Evolutionary conservation across 2,797 vertebrate species (phyloP).

Genomic region (Basileuterus tristriatus): DNA sequence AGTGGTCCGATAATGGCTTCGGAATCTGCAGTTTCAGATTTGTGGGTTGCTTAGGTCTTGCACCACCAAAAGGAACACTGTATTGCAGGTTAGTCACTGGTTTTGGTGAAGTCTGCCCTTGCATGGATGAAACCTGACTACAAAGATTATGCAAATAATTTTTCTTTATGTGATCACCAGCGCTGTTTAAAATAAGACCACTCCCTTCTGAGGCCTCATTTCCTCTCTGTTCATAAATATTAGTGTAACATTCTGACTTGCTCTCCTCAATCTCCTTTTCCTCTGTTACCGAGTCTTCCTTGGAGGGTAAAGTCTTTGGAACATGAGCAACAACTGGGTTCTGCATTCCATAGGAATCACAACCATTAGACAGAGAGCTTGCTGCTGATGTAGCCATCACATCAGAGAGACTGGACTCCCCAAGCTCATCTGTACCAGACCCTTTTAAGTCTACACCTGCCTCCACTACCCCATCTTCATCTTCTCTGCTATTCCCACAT

Average conservation of each 20-base stretch:
- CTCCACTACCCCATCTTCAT: conserved; percentile 33
- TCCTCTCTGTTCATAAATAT: conserved; percentile 82
- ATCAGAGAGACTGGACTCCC: conserved; percentile 62
- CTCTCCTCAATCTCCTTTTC: conserved; percentile 97
- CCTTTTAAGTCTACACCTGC: conserved; percentile 58
- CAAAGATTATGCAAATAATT: conserved; percentile 79
- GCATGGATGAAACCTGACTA: conserved; percentile 74
- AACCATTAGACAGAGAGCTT: conserved; percentile 75
- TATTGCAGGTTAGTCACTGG: conserved; percentile 80
- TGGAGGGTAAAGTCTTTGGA: conserved; percentile 85
- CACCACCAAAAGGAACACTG: conserved; percentile 92
- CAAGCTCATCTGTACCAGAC: conserved; percentile 59
- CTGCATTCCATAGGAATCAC: conserved; percentile 85
- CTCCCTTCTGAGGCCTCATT: conserved; percentile 75
- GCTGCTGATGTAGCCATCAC: conserved; percentile 64
- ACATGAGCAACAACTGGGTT: conserved; percentile 76
- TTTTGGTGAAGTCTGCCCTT: conserved; percentile 76
- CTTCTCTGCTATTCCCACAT: conserved; percentile 40
- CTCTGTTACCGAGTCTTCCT: conserved; percentile 96
- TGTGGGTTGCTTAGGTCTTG: conserved; percentile 94
- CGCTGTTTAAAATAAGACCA: conserved; percentile 80
- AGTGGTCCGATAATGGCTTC: conserved; percentile 85
- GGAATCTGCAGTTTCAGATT: conserved; percentile 95
- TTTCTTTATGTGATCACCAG: conserved; percentile 78
- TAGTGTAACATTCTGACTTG: conserved; percentile 84